Percentiles rank a stretch among this genome's conserved stretches.
phyloP scores from a whole-genome alignment of 2,888 invertebrate species.

The Capitulum mitella region DNA sequence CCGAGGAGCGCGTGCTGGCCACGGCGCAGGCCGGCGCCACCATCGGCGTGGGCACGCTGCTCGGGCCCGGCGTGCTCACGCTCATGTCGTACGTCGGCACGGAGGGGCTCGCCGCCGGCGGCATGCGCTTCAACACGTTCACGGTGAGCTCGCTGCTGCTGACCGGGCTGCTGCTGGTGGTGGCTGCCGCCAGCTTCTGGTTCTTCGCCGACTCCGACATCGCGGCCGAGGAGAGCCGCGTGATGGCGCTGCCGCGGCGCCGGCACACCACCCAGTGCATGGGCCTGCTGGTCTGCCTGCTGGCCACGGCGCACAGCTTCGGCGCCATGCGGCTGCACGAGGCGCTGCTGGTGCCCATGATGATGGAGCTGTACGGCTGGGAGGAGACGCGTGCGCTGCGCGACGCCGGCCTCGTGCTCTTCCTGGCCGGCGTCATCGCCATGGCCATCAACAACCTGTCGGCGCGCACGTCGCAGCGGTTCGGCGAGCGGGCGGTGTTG shows the following conservation, averaged over 20 bases:
- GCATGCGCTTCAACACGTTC: conserved; percentile 24
- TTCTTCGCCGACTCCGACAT: conserved; percentile 5
- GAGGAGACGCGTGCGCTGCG: conserved; percentile 10
- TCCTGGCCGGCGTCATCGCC: not conserved
- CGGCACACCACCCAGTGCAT: not conserved
- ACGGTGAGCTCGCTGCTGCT: conserved; percentile 5
- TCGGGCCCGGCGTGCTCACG: not conserved
- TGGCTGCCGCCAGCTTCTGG: not conserved
- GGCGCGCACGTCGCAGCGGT: not conserved
- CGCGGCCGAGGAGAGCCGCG: not conserved
- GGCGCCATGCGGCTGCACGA: conserved; percentile 5
- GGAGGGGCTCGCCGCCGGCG: not conserved
- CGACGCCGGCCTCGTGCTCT: not conserved
- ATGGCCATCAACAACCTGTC: conserved; percentile 14
- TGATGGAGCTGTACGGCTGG: conserved; percentile 22
- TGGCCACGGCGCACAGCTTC: conserved; percentile 14
- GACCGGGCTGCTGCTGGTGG: not conserved
- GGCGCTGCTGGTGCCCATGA: conserved; percentile 12
- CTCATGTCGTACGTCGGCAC: conserved; percentile 12
- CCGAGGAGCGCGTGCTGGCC: not conserved
- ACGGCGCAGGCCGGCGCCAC: conserved; percentile 10
- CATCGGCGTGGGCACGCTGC: not conserved
- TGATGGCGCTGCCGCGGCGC: not conserved
- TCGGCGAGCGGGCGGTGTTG: not conserved
- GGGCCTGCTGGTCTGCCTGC: not conserved